Base-by-base conservation (phyloP, 2,797 vertebrate genomes). In the Moxostoma hubbsi region DNA sequence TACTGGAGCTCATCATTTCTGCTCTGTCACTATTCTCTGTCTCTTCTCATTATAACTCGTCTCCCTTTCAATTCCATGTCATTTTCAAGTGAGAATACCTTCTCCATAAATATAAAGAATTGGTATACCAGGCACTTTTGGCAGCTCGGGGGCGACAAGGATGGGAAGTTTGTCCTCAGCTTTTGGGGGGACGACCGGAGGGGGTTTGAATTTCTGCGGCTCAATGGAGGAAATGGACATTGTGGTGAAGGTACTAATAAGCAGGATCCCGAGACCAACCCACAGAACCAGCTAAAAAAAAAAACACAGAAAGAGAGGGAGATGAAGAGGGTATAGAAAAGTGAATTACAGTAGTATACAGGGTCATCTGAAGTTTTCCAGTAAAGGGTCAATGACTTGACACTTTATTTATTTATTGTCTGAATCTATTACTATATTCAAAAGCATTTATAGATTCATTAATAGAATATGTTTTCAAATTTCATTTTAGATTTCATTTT, bases 231-330 rank as follows among this genome's bases (percentile, higher is more conserved):
- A 94, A 13, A 95, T 93, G 0, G 95, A 96, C 83, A 99, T 83
- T 7, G 98, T 99, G 82, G 95, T 97, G 55, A 97, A 90, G 0
- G 98, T 99, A 88, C 98, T 99, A 86, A 99, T 87, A 47, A 99
- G 92, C 69, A 99, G 93, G 86, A 99, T 95, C 5, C 97, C 95
- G 81, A 99, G 94, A 73, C 98, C 98, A 0, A 98, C 96, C 81
- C 91, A 96, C 43, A 99, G 92, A 77, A 99, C 97, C 75, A 99
- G 90, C 98, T 99, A 12, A 50, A 62, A 36, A 24, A 24, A 24
- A 36, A 36, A 36, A 36, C 36, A 69, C 66, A 63, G 15, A 63
- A 11, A 68, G 36, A 65, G 6, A 53, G 57, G 67, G 57, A n/a
- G 54, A 73, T 58, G 36, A 36, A 36, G 36, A 36, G 36, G 55